Base-by-base conservation (phyloP, 1,140 invertebrate species). In the Drosophila pseudoobscura region DNA sequence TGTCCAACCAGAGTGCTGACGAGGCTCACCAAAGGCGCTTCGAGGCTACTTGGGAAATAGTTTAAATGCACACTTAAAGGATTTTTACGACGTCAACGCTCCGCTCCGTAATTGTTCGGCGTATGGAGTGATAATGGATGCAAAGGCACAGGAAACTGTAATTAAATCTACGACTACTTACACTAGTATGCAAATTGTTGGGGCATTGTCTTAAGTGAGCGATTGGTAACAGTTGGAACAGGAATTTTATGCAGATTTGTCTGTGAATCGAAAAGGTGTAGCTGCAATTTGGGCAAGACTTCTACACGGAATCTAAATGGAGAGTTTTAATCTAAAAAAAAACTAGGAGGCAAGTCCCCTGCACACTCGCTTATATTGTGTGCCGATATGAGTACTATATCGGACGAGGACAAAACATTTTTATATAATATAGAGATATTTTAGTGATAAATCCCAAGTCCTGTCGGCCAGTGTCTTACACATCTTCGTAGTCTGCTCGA, bases 111-210 rank as follows among this genome's bases (percentile, higher is more conserved):
- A 82, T 82, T 68, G 61, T 78, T 50, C 22, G 44, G 22, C 61
- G 56, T 50, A 68, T 55, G 55, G 15, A 55, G 41, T 76, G 58
- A 54, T 78, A 82, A 83, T 82, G 74, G 69, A 31, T 61, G 63
- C 51, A 13, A 3, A 35, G 44, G 13, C 59, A 11, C 5, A 51
- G 39, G 45, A 13, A 41, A 46, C 51, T 53, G 1, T 43, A 39
- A 71, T 54, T 54, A 66, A 22, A 22, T 24, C 15, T 46, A 20
- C 9, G 5, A 9, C 5, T 11, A 22, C 13, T 49, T 17, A 22
- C 31, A 54, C 54, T 49, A 39, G 22, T 41, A 39, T 66, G 29
- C 39, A 47, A 66, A 65, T 63, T n/a, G 3, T 11, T 39, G 35
- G 9, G 9, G 7, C 29, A 24, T 24, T 31, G 29, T 7, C 6